Base-by-base conservation (phyloP, 2,888 invertebrate genomes). In the Cryptocheilus praepositus region DNA sequence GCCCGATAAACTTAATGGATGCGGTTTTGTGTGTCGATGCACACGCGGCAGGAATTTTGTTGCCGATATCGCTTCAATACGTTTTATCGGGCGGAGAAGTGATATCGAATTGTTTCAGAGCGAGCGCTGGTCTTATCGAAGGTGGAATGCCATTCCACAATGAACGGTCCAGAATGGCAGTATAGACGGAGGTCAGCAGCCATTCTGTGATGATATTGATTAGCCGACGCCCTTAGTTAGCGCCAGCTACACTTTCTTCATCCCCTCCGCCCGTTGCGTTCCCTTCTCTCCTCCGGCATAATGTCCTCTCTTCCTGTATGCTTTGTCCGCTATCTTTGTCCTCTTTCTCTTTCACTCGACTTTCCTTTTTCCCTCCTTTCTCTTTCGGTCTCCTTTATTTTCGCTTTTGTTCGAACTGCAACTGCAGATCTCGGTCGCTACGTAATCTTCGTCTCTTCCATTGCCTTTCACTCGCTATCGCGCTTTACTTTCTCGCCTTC, bases 191-290 rank as follows among this genome's bases (percentile, higher is more conserved):
- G 79, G 79, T 79, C 79, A 81, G 82, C 82, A 82, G 83, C 85
- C 85, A 84, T 86, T 85, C 82, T 76, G 81, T 83, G 85, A 85
- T 85, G 84, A 87, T 87, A 87, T 87, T 87, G 87, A 87, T 87
- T 87, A 87, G 87, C 85, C 87, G 86, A 87, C 87, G 87, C 87
- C 87, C 87, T 85, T 87, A 87, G 87, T 87, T 87, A 87, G 85
- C 87, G 84, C 86, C 83, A 76, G 77, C 82, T 81, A 83, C 83
- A 80, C 80, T 85, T 83, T 83, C 83, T 81, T 83, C 79, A 67
- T 64, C 72, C 75, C 77, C 71, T 66, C 74, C 36, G 36, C 68
- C 60, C 70, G 63, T 69, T 64, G 62, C 57, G 64, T 63, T 71
- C 65, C 65, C 67, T 67, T 57, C 68, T 52, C 66, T 53, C 11